A percentile compares a stretch with the other conserved stretches of the same genome.
These are phyloP conservation scores for Tachyglossus aculeatus DNA, from an alignment of 2,797 vertebrate species.

Conservation along the genomic window DNA sequence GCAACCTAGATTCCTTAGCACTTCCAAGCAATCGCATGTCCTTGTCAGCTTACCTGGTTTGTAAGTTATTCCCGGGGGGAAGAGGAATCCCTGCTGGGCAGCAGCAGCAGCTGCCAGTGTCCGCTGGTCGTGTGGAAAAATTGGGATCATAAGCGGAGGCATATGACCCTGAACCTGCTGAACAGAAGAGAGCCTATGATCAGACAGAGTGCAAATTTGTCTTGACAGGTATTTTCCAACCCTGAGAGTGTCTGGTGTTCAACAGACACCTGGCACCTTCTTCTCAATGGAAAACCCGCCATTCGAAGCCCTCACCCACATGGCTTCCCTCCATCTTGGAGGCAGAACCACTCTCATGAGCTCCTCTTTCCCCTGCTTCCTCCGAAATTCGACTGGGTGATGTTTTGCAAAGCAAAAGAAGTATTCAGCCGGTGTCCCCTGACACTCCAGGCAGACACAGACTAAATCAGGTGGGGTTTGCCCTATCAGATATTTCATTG, in stretches of 20 bases:
- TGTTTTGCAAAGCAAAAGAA: conserved; percentile 2
- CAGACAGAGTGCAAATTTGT: conserved; percentile 87
- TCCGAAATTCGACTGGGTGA: not conserved
- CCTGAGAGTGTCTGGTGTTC: conserved; percentile 71
- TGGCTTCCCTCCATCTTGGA: conserved; percentile 68
- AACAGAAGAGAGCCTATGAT: conserved; percentile 96
- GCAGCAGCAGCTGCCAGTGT: conserved; percentile 97
- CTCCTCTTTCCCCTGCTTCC: conserved; percentile 21
- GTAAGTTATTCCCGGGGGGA: conserved; percentile 98
- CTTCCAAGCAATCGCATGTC: conserved; percentile 18
- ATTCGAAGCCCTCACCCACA: conserved; percentile 78
- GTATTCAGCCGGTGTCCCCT: not conserved
- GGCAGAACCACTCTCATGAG: conserved; percentile 46
- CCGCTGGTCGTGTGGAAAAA: conserved; percentile 99
- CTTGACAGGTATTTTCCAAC: conserved; percentile 82
- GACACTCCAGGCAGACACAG: not conserved
- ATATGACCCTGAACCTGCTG: conserved; percentile 99
- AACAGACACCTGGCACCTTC: conserved; percentile 74
- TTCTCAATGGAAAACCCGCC: conserved; percentile 75
- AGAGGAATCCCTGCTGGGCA: conserved; percentile 98
- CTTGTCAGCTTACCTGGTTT: conserved; percentile 91
- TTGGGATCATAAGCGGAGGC: conserved; percentile 99
- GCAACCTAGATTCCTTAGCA: conserved; percentile 33
- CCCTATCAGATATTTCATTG: conserved; percentile 29
- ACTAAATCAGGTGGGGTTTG: not conserved